These are phyloP conservation scores for Melanargia galathea DNA, from an alignment of 2,888 invertebrate species.

Conservation along the genomic window DNA sequence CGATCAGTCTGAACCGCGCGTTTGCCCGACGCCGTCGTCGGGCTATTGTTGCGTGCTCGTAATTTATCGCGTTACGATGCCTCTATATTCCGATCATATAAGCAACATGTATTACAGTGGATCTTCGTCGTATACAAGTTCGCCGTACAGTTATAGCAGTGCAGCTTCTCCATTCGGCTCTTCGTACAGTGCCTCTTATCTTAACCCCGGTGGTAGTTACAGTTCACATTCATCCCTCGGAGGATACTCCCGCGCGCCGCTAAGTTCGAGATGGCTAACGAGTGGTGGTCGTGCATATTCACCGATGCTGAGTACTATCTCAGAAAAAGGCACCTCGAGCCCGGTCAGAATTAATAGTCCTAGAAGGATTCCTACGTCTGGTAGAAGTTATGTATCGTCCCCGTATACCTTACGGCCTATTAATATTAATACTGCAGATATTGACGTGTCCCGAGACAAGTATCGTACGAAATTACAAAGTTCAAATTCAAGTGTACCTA, in stretches of 20 bases:
- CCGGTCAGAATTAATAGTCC: conserved; percentile 72
- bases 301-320: conserved; percentile 88
- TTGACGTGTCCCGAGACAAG: conserved; percentile 89
- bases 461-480: conserved; percentile 70
- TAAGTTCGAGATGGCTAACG: conserved; percentile 66
- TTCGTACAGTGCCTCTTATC: conserved; percentile 77
- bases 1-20: conserved; percentile 50
- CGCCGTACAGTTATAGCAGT: conserved; percentile 72
- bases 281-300: conserved; percentile 82
- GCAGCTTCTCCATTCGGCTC: conserved; percentile 65
- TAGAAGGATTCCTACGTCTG: conserved; percentile 73
- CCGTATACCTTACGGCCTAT: conserved; percentile 83
- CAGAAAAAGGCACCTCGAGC: conserved; percentile 67
- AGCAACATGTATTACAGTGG: conserved; percentile 82
- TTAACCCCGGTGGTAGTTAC: conserved; percentile 75
- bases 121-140: conserved; percentile 74
- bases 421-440: conserved; percentile 91
- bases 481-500: conserved; percentile 42
- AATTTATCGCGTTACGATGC: conserved; percentile 75
- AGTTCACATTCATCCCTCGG: conserved; percentile 77
- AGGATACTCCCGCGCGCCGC: conserved; percentile 80
- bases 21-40: conserved; percentile 47
- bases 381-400: conserved; percentile 72
- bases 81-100: conserved; percentile 86
- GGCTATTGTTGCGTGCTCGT: conserved; percentile 63